Evolutionary conservation across 2,113 vertebrate species (phyloP).

Genomic region (Passer montanus): DNA sequence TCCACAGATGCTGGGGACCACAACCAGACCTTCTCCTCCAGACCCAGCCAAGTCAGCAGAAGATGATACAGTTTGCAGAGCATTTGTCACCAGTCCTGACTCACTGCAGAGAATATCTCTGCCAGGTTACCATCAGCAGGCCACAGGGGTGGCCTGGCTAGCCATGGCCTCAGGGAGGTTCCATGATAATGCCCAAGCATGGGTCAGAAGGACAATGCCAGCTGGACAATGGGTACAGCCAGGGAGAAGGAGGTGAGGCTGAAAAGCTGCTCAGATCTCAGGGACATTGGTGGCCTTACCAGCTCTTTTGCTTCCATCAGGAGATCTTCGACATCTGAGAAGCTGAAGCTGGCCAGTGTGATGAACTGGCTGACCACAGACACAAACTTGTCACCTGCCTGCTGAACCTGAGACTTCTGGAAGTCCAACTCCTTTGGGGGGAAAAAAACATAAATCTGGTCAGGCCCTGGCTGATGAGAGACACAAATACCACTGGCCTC

Average conservation of each 20-base stretch:
- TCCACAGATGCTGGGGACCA: not conserved
- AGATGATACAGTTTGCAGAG: not conserved
- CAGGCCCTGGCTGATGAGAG: not conserved
- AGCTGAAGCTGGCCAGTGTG: slow-evolving; percentile 97
- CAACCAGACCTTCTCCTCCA: not conserved
- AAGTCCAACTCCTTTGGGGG: slow-evolving; percentile 85
- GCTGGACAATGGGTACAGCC: not conserved
- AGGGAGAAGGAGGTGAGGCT: not conserved
- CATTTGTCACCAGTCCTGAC: not conserved
- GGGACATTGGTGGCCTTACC: slow-evolving; percentile 72
- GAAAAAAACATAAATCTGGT: not conserved
- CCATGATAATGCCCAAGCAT: not conserved
- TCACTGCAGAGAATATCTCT: not conserved
- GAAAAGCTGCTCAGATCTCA: not conserved
- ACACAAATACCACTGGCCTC: not conserved
- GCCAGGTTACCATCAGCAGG: not conserved
- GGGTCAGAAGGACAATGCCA: not conserved
- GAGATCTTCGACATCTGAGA: slow-evolving; percentile 96
- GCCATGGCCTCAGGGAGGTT: not conserved
- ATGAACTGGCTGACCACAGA: slow-evolving; percentile 98
- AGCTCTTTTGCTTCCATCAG: slow-evolving; percentile 92
- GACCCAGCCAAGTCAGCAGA: not conserved
- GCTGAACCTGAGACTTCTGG: slow-evolving; percentile 87
- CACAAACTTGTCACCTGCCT: slow-evolving; percentile 93
- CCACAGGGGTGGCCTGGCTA: not conserved